These are phyloP conservation scores for Drosophila micromelanica DNA, from an alignment of 1,140 invertebrate species.

Conservation along the genomic window DNA sequence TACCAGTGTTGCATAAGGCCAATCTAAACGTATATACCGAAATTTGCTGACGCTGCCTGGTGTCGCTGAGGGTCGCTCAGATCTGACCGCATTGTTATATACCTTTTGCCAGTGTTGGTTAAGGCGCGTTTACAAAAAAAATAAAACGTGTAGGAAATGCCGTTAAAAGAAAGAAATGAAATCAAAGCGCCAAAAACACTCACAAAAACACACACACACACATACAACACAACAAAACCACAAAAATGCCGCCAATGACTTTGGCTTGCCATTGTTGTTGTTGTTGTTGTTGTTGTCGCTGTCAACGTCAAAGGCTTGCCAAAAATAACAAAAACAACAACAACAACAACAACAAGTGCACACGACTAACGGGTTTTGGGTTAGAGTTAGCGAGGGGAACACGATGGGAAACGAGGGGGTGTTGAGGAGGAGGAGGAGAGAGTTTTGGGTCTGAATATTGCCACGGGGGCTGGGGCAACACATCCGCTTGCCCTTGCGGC, in stretches of 20 bases:
- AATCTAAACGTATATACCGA: neutral
- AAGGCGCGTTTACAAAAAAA: constrained; percentile 6
- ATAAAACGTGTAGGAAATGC: neutral
- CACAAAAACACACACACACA: constrained; percentile 6
- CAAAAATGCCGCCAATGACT: constrained; percentile 70
- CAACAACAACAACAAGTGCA: constrained; percentile 11
- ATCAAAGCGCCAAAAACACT: constrained; percentile 50
- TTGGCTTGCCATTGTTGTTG: constrained; percentile 39
- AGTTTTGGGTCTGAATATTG: constrained; percentile 19
- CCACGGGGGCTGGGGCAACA: constrained; percentile 45
- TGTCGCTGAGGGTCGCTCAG: constrained; percentile 18
- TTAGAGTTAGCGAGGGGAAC: neutral
- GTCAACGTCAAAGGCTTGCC: constrained; percentile 64
- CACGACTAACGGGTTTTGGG: constrained; percentile 15
- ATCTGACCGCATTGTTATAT: constrained; percentile 23
- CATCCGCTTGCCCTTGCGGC: constrained; percentile 79
- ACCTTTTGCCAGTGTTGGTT: constrained; percentile 19
- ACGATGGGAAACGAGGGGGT: neutral
- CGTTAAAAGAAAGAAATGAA: constrained; percentile 23
- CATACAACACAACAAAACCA: constrained; percentile 52
- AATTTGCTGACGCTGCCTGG: constrained; percentile 26
- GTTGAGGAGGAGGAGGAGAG: neutral
- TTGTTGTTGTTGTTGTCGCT: constrained; percentile 34
- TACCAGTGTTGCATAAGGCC: constrained; percentile 8
- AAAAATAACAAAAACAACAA: constrained; percentile 52